Conservation (phyloP, 2,797 vertebrate species). For the Steatocranus sp. region DNA sequence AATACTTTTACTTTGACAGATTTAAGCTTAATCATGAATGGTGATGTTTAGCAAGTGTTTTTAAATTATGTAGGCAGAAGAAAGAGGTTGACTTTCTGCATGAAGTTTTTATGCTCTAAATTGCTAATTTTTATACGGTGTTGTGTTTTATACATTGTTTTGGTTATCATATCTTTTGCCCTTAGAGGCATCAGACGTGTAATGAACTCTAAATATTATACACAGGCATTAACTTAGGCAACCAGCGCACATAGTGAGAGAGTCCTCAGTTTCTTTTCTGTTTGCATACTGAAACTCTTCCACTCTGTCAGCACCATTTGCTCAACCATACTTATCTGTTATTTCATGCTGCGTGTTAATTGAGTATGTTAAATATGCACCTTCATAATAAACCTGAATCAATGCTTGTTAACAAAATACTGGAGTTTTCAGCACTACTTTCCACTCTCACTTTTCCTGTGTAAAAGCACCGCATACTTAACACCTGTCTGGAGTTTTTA, state of each 20-base stretch:
- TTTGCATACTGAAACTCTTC: background rate
- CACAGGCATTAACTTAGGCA: background rate
- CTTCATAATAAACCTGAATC: background rate
- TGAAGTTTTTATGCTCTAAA: background rate
- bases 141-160: background rate
- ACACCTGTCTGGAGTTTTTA: background rate
- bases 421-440: background rate
- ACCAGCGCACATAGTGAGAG: background rate
- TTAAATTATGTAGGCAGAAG: background rate
- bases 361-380: background rate
- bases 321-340: background rate
- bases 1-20: background rate
- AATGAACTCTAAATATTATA: background rate
- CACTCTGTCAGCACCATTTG: background rate
- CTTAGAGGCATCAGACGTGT: background rate
- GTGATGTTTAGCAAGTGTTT: background rate
- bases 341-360: background rate
- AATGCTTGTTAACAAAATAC: background rate
- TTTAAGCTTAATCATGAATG: background rate
- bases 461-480: background rate
- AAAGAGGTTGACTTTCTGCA: background rate
- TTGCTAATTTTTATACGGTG: background rate
- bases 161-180: background rate
- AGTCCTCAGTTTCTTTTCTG: background rate
- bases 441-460: background rate